Base-by-base conservation (phyloP, 1,140 invertebrate genomes). In the Heterodera carotae region DNA sequence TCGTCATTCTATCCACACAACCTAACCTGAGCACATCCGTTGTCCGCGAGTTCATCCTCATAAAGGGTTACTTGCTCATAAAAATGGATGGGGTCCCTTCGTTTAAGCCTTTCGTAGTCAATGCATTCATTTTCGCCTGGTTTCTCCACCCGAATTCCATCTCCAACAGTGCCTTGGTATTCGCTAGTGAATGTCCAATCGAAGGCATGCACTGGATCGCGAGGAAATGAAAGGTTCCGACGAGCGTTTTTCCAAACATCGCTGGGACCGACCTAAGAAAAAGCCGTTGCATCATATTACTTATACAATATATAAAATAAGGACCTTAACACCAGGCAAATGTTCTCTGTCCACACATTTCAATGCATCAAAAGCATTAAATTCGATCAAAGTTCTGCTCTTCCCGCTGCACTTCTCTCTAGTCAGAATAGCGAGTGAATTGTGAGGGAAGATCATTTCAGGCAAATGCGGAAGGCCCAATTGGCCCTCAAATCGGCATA, bases 1-100 rank as follows among this genome's bases (percentile, higher is more conserved):
- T 43, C 6, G 39, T 43, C 39, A 43, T 43, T 43, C 12, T 12
- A 6, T 43, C 48, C 18, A 5, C 15, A 5, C 18, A 48, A 67
- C n/a, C n/a, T n/a, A 27, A 83, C 80, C 82, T 82, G 60, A 80
- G 80, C 74, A 79, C 69, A 92, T 29, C 97, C 97, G 91, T 98
- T 94, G 90, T 99, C 97, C 87, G 97, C 95, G 67, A 99, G 89
- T 89, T 99, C 97, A 90, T 99, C 97, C 90, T 99, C 97, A 90
- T 94, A 99, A 2, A 99, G 89, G 31, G 93, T 92, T 43, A 99
- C 89, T 88, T 98, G 94, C 82, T 94, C 92, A 89, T 95, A 98
- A 88, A 98, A 98, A 0, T 95, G 88, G 76, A 99, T 98, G 87
- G 93, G 92, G 76, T 99, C 96, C 86, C 92, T 92, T 78, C 91